These are phyloP conservation scores for Dufourea novaeangliae DNA, from an alignment of 1,140 invertebrate species.

Conservation along the genomic window DNA sequence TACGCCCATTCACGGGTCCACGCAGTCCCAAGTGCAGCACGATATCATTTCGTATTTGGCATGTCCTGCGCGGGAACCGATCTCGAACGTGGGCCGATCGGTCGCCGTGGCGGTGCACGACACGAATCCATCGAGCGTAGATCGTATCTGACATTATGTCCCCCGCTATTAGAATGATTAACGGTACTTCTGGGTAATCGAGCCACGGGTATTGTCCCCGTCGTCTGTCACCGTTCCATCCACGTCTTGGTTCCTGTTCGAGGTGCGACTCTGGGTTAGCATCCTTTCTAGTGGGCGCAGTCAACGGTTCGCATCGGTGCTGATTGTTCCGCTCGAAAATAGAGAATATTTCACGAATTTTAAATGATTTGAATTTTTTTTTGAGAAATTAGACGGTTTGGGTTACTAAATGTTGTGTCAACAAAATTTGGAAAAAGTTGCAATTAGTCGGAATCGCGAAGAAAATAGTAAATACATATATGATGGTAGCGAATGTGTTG, in stretches of 20 bases:
- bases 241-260: conserved; percentile 27
- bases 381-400: no score
- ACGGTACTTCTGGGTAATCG: conserved; percentile 62
- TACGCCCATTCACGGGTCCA: conserved; percentile 35
- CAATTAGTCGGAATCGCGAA: no score
- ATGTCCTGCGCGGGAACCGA: conserved; percentile 3
- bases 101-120: conserved; percentile 33
- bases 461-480: no score
- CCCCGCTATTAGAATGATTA: conserved; percentile 64
- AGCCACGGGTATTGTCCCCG: conserved; percentile 60
- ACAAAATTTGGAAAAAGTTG: no score
- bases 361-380: no score
- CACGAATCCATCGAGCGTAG: conserved; percentile 53
- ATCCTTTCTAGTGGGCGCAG: neutral
- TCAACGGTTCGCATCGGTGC: neutral
- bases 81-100: conserved; percentile 31
- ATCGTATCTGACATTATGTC: conserved; percentile 64
- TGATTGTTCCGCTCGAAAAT: no score
- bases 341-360: no score
- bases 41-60: conserved; percentile 25
- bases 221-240: conserved; percentile 55
- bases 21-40: neutral
- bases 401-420: no score
- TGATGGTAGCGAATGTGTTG: no score
- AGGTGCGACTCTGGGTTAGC: neutral